These are phyloP conservation scores for Psittacula derbiana DNA, from an alignment of 2,797 vertebrate genomes.

Conservation along the genomic window DNA sequence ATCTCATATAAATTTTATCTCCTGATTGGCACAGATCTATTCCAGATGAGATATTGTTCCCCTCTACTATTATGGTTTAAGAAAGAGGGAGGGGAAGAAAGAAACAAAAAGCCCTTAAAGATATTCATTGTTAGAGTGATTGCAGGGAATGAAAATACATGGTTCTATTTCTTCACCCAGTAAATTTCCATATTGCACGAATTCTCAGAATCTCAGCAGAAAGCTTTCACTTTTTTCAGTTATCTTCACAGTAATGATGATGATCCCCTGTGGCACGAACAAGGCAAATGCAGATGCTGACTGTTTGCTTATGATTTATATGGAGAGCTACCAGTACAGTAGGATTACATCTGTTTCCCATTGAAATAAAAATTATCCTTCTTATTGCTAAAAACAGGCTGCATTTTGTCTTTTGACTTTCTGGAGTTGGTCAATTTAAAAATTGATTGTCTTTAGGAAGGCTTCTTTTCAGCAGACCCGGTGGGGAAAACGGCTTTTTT, in stretches of 20 bases:
- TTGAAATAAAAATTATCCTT: constrained; percentile 19
- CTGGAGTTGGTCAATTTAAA: constrained; percentile 7
- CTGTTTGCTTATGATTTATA: constrained; percentile 51
- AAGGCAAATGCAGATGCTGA: constrained; percentile 62
- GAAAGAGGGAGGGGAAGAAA: constrained; percentile 9
- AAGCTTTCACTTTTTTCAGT: constrained; percentile 35
- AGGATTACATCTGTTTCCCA: constrained; percentile 46
- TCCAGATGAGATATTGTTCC: constrained; percentile 23
- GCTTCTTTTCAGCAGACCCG: not conserved
- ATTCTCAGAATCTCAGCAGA: constrained; percentile 39
- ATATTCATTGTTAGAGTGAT: constrained; percentile 16
- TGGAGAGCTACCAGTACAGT: constrained; percentile 21
- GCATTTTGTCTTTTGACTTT: constrained; percentile 46
- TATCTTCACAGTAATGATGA: constrained; percentile 43
- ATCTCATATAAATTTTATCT: not conserved
- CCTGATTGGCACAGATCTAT: not conserved
- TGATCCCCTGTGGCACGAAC: constrained; percentile 51
- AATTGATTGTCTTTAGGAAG: not conserved
- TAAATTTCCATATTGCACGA: constrained; percentile 50
- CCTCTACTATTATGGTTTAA: not conserved
- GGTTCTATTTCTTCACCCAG: constrained; percentile 4
- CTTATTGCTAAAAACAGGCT: constrained; percentile 22
- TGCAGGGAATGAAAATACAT: not conserved
- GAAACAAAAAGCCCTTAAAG: not conserved
- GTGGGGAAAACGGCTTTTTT: not conserved